A percentile compares a stretch with the other conserved stretches of the same genome.
phyloP scores from a whole-genome alignment of 2,113 vertebrate genomes.

The Rhynchopsitta pachyrhyncha region DNA sequence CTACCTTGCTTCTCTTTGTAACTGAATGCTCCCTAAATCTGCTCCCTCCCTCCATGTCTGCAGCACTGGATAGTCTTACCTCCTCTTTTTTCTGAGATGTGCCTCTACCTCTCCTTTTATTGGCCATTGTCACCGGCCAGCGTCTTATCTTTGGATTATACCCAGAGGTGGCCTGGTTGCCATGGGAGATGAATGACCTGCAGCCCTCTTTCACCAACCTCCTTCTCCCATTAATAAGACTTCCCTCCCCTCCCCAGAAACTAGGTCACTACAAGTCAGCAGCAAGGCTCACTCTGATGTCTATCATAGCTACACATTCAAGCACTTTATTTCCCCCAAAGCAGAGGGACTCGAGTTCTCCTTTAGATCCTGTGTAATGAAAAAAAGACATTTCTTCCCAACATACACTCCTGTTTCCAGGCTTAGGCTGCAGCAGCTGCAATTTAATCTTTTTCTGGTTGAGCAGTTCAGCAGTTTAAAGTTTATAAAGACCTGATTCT shows the following conservation, averaged over 20 bases:
- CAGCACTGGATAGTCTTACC: neutral
- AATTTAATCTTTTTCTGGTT: constrained; percentile 10
- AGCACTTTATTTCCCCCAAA: neutral
- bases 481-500: constrained; percentile 14
- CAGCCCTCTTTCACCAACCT: neutral
- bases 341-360: neutral
- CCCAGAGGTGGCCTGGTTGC: constrained; percentile 36
- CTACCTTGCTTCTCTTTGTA: neutral
- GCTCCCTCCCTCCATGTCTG: neutral
- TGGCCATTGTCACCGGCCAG: neutral
- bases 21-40: neutral
- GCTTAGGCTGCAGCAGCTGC: neutral
- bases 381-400: neutral
- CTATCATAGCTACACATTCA: neutral
- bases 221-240: neutral
- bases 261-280: constrained; percentile 11
- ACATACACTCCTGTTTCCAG: neutral
- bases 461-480: neutral
- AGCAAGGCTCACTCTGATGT: neutral
- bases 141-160: constrained; percentile 3
- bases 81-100: neutral
- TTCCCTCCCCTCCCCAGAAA: neutral
- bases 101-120: neutral
- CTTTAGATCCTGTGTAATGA: neutral
- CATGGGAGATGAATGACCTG: constrained; percentile 38